Evolutionary conservation across 2,888 invertebrate species (phyloP).

Genomic region (Chalcis sispes): DNA sequence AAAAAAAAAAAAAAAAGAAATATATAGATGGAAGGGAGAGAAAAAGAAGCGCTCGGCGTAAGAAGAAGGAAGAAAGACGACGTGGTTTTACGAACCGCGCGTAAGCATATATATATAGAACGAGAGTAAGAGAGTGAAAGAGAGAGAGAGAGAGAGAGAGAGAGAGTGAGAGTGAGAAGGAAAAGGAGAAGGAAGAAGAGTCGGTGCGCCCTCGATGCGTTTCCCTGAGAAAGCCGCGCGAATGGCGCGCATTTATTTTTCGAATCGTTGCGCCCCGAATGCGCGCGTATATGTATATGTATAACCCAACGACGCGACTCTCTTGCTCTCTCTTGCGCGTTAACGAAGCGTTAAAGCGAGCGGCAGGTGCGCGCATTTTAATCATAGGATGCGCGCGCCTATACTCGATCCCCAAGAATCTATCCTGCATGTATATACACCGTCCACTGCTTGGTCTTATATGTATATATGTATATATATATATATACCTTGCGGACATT

Average conservation of each 20-base stretch:
- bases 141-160: no score
- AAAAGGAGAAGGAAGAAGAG: no score
- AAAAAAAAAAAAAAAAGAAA: constrained; percentile 22
- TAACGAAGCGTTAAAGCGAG: constrained; percentile 74
- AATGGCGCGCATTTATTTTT: constrained; percentile 41
- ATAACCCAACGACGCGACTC: neutral
- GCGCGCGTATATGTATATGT: neutral
- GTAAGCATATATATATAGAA: no score
- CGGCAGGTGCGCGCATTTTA: constrained; percentile 65
- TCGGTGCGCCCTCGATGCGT: constrained; percentile 27
- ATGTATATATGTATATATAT: neutral
- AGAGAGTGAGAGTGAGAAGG: no score
- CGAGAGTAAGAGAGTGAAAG: no score
- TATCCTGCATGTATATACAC: neutral
- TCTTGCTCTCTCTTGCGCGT: constrained; percentile 58
- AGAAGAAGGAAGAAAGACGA: constrained; percentile 2
- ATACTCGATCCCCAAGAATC: no score
- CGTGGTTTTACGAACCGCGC: neutral
- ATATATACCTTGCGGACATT: no score
- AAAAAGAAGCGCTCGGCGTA: no score
- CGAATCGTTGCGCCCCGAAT: constrained; percentile 39
- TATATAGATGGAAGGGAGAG: no score
- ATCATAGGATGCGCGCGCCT: constrained; percentile 20
- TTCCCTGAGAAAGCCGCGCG: constrained; percentile 52
- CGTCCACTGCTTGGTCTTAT: neutral